Evolutionary conservation across 2,888 invertebrate genomes (phyloP), one percentile per base, ranked within the genome.

Genomic region (Dugesia japonica): DNA sequence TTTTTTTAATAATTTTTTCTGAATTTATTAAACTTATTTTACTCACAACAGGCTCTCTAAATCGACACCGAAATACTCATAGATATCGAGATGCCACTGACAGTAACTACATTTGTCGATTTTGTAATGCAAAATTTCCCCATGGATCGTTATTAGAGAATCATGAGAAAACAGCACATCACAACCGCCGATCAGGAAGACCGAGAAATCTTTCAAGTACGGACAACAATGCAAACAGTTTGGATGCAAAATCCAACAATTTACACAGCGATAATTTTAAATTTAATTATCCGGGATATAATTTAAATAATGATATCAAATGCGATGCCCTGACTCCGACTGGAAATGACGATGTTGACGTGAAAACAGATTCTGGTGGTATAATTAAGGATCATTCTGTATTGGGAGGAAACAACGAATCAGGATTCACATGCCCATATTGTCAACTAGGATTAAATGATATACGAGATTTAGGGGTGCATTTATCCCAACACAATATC

Each of bases 41-140:
- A 7, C 13, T 31, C 31, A 9, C 15, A 71, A 26, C 71, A 76
- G 76, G 76, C 27, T 76, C 76, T 26, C 76, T 76, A 42, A 76
- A 76, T 23, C 76, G 76, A 23, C 76, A 76, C 76, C 76, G 75
- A 75, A 75, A 76, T 27, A 76, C 76, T 26, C 76, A 76, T 42
- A 33, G 42, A 26, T 76, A 76, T 26, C 17, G 42, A 38, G 33
- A 27, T 23, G 38, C 42, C 27, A 38, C 73, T 26, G 42, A 73
- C 73, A 13, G 73, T 31, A 38, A 38, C 73, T 73, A 73, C 33
- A 31, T 42, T 26, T 73, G 73, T 23, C 73, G 73, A 1, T 73
- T 28, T 26, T 73, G 73, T 28, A 73, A 42, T 42, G 23, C 31
- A 42, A 31, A 73, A 42, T 73, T 73, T 28, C 31, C 42, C 28